Evolutionary conservation across 2,113 vertebrate species (phyloP).

Genomic region (Pterocles gutturalis): DNA sequence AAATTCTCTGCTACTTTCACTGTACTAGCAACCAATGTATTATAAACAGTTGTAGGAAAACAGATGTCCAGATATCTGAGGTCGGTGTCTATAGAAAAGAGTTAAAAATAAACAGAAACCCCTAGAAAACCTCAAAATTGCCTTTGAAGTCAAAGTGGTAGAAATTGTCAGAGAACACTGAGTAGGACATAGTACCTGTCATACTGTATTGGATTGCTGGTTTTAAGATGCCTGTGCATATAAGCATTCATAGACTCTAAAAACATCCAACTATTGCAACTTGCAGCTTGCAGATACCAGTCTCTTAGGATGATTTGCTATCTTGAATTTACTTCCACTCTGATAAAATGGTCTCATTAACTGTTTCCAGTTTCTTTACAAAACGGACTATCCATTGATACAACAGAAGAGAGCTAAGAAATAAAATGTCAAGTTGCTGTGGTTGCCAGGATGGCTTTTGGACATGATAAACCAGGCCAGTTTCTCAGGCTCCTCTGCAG

Average conservation of each 20-base stretch:
- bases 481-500: background rate
- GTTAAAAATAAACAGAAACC: background rate
- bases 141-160: background rate
- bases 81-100: background rate
- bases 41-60: background rate
- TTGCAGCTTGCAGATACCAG: background rate
- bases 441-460: background rate
- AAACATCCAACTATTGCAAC: background rate
- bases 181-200: background rate
- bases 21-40: background rate
- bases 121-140: background rate
- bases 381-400: background rate
- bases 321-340: background rate
- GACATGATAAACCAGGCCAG: background rate
- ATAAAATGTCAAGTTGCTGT: background rate
- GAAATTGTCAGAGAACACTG: background rate
- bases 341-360: background rate
- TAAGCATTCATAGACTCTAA: background rate
- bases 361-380: background rate
- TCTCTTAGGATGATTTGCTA: background rate
- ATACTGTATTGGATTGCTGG: background rate
- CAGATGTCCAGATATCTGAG: background rate
- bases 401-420: background rate
- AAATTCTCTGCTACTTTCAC: background rate
- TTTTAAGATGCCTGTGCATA: background rate